These are phyloP conservation scores for Dissostichus mawsoni DNA, from an alignment of 2,113 vertebrate species.

Conservation along the genomic window DNA sequence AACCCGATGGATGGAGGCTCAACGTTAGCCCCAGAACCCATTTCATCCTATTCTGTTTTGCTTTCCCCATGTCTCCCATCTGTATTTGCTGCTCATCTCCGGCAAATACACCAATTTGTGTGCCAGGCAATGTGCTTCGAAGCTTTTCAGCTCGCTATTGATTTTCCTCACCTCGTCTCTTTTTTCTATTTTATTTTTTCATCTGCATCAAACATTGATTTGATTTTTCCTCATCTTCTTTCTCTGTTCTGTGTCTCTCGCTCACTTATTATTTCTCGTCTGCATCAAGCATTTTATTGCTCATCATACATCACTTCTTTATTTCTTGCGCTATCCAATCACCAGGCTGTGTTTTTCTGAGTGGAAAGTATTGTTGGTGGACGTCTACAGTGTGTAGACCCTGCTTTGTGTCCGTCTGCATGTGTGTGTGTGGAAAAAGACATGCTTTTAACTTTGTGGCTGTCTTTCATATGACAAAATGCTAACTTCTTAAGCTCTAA, in stretches of 20 bases:
- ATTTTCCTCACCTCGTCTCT: slow-evolving; percentile 58
- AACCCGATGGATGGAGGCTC: slow-evolving; percentile 52
- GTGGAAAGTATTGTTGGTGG: slow-evolving; percentile 54
- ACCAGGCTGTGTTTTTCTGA: slow-evolving; percentile 36
- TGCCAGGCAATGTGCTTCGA: slow-evolving; percentile 54
- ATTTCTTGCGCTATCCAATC: slow-evolving; percentile 39
- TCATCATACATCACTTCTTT: slow-evolving; percentile 42
- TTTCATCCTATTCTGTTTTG: slow-evolving; percentile 56
- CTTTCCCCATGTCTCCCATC: slow-evolving; percentile 45
- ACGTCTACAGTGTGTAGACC: slow-evolving; percentile 44
- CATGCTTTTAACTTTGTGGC: slow-evolving; percentile 79
- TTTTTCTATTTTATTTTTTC: slow-evolving; percentile 46
- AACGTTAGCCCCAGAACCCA: slow-evolving; percentile 40
- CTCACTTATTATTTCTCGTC: slow-evolving; percentile 31
- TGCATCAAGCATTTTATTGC: slow-evolving; percentile 52
- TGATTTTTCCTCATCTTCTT: slow-evolving; percentile 40
- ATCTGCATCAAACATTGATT: slow-evolving; percentile 61
- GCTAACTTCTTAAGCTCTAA: background rate
- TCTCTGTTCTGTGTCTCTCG: slow-evolving; percentile 11
- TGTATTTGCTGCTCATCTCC: slow-evolving; percentile 72
- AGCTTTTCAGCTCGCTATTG: slow-evolving; percentile 68
- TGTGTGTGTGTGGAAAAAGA: slow-evolving; percentile 68
- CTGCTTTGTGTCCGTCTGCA: slow-evolving; percentile 55
- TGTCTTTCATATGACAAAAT: slow-evolving; percentile 31
- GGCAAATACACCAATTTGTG: slow-evolving; percentile 64